Evolutionary conservation across 2,888 invertebrate species (phyloP).

Genomic region (Chalcis sispes): DNA sequence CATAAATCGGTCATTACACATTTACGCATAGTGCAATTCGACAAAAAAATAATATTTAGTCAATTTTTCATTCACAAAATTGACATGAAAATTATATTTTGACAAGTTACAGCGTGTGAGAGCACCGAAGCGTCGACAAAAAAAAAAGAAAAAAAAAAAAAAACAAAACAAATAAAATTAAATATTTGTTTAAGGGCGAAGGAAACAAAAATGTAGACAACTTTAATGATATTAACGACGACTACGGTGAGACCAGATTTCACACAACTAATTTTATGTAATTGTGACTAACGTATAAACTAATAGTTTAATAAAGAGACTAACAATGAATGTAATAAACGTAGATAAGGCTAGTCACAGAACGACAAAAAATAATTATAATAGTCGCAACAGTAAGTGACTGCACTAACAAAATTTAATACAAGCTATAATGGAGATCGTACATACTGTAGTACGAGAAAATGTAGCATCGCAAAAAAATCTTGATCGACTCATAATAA

Average conservation of each 20-base stretch:
- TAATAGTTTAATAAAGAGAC: constrained; percentile 54
- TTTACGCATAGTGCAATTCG: constrained; percentile 36
- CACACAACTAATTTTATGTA: constrained; percentile 58
- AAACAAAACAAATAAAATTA: constrained; percentile 57
- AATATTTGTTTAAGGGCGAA: constrained; percentile 51
- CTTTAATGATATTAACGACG: constrained; percentile 52
- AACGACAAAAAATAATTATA: constrained; percentile 43
- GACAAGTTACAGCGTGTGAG: constrained; percentile 45
- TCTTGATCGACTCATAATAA: constrained; percentile 35
- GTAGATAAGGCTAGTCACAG: constrained; percentile 54
- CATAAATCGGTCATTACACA: constrained; percentile 48
- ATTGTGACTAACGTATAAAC: constrained; percentile 55
- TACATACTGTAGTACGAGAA: constrained; percentile 52
- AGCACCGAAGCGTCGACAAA: constrained; percentile 57
- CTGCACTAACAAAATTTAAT: constrained; percentile 51
- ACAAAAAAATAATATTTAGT: constrained; percentile 11
- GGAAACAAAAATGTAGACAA: constrained; percentile 54
- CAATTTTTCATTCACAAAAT: constrained; percentile 29
- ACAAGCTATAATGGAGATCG: constrained; percentile 54
- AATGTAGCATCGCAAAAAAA: constrained; percentile 51
- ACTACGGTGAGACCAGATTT: constrained; percentile 59
- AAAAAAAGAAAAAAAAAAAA: constrained; percentile 56
- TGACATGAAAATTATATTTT: constrained; percentile 35
- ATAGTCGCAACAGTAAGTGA: constrained; percentile 51
- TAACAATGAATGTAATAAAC: constrained; percentile 55